These are phyloP conservation scores for Phoeniculus purpureus DNA, from an alignment of 2,797 vertebrate genomes.

Conservation along the genomic window DNA sequence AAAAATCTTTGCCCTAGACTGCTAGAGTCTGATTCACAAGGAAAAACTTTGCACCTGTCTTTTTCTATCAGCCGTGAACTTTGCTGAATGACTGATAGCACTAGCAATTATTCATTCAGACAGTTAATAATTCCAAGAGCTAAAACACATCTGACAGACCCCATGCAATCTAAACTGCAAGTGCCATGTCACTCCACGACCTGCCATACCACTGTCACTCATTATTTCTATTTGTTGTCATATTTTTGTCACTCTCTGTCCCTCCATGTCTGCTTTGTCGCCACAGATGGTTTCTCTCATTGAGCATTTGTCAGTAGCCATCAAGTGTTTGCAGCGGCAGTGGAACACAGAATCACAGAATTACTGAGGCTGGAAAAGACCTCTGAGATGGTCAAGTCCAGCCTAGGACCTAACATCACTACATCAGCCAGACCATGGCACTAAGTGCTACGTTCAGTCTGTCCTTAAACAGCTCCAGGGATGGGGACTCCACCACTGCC, in stretches of 20 bases:
- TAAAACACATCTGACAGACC: not conserved
- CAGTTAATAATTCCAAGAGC: not conserved
- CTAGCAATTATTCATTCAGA: not conserved
- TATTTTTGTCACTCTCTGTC: not conserved
- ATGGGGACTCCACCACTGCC: too few relatives aligned
- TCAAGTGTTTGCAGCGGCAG: not conserved
- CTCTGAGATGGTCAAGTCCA: too few relatives aligned
- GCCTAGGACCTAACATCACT: too few relatives aligned
- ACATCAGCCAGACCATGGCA: too few relatives aligned
- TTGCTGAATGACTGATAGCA: not conserved
- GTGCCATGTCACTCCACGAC: not conserved
- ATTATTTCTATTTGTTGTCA: not conserved
- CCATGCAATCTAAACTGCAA: not conserved
- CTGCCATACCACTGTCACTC: not conserved
- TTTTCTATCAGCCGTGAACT: not conserved
- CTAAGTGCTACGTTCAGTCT: too few relatives aligned
- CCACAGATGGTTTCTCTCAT: not conserved
- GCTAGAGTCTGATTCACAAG: not conserved
- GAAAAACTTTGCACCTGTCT: not conserved
- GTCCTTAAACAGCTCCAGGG: too few relatives aligned
- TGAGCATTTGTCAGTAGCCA: not conserved
- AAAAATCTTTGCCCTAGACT: not conserved
- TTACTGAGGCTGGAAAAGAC: too few relatives aligned
- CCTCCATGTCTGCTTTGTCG: not conserved
- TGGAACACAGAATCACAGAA: not conserved